These are phyloP conservation scores for Crotalus horridus DNA, from an alignment of 2,113 vertebrate genomes.

Conservation along the genomic window DNA sequence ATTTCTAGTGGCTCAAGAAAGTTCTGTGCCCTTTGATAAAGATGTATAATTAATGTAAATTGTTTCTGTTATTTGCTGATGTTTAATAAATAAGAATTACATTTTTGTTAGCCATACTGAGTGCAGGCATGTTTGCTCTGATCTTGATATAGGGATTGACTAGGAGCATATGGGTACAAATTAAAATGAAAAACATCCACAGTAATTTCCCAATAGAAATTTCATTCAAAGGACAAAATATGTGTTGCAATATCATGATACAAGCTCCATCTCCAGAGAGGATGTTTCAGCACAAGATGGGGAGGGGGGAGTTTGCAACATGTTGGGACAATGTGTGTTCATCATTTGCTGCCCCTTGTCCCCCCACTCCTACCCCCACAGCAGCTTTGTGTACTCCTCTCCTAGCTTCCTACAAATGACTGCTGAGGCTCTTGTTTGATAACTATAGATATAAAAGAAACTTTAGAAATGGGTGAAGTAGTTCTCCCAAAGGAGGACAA, in stretches of 20 bases:
- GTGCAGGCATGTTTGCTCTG: neutral
- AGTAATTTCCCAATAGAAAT: neutral
- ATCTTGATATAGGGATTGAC: neutral
- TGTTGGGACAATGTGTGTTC: neutral
- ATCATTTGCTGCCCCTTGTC: neutral
- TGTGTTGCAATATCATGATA: neutral
- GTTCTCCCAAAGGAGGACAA: neutral
- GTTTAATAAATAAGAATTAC: neutral
- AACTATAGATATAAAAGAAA: neutral
- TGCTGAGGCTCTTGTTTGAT: neutral
- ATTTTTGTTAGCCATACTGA: neutral
- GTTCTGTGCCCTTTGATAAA: neutral
- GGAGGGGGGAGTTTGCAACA: neutral
- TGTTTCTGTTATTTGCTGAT: neutral
- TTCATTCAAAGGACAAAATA: neutral
- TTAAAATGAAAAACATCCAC: neutral
- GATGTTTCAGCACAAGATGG: neutral
- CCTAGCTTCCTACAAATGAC: neutral
- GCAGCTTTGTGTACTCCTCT: neutral
- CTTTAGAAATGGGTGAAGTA: neutral
- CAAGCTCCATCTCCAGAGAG: neutral
- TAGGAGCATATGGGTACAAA: neutral
- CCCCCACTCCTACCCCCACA: neutral
- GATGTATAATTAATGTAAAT: neutral
- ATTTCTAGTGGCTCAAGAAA: neutral